These are phyloP conservation scores for Erythrocebus patas DNA, from an alignment of 2,113 vertebrate genomes.

Conservation along the genomic window DNA sequence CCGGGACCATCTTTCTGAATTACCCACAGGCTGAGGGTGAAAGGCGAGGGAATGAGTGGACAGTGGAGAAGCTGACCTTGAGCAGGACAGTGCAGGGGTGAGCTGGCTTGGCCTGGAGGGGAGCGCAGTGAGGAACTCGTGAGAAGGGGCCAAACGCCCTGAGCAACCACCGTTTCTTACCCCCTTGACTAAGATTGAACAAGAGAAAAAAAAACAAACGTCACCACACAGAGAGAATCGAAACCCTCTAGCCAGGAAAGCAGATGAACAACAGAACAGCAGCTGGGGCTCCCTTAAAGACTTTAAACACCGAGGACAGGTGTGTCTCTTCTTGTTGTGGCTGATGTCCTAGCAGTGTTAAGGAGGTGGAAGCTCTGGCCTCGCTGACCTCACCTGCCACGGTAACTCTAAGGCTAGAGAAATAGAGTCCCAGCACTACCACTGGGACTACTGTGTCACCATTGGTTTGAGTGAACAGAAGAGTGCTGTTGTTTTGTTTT, in stretches of 20 bases:
- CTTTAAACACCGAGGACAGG: not conserved
- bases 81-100: not conserved
- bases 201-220: not conserved
- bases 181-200: not conserved
- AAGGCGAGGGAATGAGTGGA: not conserved
- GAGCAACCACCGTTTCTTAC: not conserved
- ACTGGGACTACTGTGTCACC: not conserved
- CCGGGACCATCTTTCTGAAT: not conserved
- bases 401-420: not conserved
- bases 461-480: not conserved
- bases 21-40: not conserved
- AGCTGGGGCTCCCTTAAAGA: not conserved
- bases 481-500: no score
- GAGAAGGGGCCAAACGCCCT: not conserved
- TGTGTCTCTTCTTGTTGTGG: not conserved
- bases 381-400: not conserved
- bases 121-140: not conserved
- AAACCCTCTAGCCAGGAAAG: not conserved
- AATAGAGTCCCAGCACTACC: not conserved
- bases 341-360: not conserved
- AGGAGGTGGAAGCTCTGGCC: no score
- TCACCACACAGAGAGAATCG: not conserved
- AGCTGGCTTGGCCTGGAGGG: not conserved
- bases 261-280: not conserved
- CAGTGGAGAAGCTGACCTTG: not conserved